phyloP scores from a whole-genome alignment of 2,113 vertebrate genomes.

The Phyllopteryx taeniolatus region DNA sequence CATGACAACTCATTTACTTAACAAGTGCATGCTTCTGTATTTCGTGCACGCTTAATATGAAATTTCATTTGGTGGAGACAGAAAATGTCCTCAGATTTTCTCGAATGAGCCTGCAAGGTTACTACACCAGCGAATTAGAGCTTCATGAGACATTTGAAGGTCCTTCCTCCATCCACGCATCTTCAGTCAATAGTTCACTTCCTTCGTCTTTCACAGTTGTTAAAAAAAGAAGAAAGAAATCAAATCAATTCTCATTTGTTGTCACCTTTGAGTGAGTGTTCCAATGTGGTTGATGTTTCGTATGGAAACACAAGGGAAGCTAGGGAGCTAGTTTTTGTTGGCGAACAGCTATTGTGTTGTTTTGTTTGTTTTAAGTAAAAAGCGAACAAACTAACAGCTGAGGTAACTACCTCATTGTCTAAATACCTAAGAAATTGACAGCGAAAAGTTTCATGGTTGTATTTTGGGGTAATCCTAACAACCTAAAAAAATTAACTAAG shows the following conservation, averaged over 20 bases:
- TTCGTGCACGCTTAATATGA: too few relatives aligned
- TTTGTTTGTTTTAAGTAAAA: neutral
- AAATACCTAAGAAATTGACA: too few relatives aligned
- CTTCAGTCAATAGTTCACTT: neutral
- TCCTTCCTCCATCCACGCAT: neutral
- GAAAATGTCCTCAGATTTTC: neutral
- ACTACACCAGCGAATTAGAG: neutral
- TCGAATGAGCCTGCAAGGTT: neutral
- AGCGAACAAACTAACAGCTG: neutral
- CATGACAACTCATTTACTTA: too few relatives aligned
- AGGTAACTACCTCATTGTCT: too few relatives aligned
- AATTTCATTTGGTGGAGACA: too few relatives aligned
- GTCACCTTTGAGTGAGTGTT: neutral
- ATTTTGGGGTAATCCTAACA: neutral
- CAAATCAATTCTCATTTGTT: neutral
- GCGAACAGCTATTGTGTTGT: neutral
- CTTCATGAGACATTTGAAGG: neutral
- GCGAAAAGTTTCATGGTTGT: too few relatives aligned
- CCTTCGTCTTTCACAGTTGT: too few relatives aligned
- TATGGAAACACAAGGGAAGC: neutral
- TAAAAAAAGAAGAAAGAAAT: neutral
- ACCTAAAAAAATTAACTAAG: neutral
- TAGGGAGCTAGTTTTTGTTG: neutral
- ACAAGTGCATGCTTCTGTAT: too few relatives aligned
- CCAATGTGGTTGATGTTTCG: too few relatives aligned